Base-by-base conservation (phyloP, 2,113 vertebrate species). In the Otus sunia region DNA sequence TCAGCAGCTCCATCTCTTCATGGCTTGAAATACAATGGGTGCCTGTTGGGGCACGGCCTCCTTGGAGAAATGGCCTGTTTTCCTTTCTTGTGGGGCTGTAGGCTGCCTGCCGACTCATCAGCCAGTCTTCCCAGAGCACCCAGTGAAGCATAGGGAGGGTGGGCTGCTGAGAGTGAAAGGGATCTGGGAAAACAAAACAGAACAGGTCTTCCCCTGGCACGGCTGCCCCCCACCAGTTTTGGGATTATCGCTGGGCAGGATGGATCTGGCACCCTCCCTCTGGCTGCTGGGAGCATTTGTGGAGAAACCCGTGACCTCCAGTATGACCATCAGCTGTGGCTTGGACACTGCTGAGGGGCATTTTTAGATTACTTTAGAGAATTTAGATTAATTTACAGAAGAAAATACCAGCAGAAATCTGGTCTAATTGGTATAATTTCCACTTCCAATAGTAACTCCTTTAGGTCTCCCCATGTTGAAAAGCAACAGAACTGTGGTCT, bases 151-250 rank as follows among this genome's bases (percentile, higher is more conserved):
- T 22, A 30, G 50, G 25, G 13, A 88, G 47, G 32, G 15, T 60
- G 52, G 0, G 0, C 53, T 68, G 53, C 58, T 34, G 15, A 59
- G 43, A 2, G 1, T 41, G 26, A 67, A 58, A 56, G 36, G 32
- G 16, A 47, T 25, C 52, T 62, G 60, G n/a, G 43, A 88, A 36
- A 78, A 73, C 8, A 55, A 78, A n/a, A 4, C 14, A 74, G 29
- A 71, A 27, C 6, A 41, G 66, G 21, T 36, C 1, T 81, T 4
- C 20, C 11, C 5, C 2, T 2, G 0, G 2, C 58, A 41, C 1
- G 11, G 30, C 37, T 68, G 8, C 10, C 30, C 10, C 20, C 5
- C 21, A 9, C 15, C 4, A 10, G 36, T 1, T 0, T 0, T 67
- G 62, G 17, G 30, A 80, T 30, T 71, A 11, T 9, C 6, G 4